These are phyloP conservation scores for Dicyrtomina minuta DNA, from an alignment of 2,888 invertebrate genomes.

Conservation along the genomic window DNA sequence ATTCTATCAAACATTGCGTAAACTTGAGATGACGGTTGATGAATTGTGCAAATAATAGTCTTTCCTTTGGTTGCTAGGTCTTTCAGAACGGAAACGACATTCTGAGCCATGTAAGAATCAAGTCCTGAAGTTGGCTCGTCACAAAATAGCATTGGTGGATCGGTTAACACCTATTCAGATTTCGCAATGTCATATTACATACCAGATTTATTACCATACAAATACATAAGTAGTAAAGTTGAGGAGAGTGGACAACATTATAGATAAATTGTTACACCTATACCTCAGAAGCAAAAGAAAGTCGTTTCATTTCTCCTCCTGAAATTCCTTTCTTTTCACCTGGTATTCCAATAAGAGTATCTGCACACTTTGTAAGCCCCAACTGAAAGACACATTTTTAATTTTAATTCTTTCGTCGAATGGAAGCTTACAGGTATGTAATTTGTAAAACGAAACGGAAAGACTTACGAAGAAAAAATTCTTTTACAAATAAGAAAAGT, in stretches of 20 bases:
- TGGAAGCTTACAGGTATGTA: background rate
- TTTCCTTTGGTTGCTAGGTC: slow-evolving; percentile 74
- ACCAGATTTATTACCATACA: too few species aligned
- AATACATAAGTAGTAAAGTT: too few species aligned
- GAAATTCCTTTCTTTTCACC: slow-evolving; percentile 89
- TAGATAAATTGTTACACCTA: slow-evolving; percentile 11
- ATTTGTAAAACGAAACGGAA: too few species aligned
- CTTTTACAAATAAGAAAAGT: too few species aligned
- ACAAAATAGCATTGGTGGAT: slow-evolving; percentile 92
- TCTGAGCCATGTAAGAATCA: slow-evolving; percentile 95
- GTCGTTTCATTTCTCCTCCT: slow-evolving; percentile 92
- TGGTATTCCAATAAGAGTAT: slow-evolving; percentile 85
- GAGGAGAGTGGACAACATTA: background rate
- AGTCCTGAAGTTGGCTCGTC: slow-evolving; percentile 91
- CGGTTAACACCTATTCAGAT: slow-evolving; percentile 77
- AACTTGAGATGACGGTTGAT: slow-evolving; percentile 85
- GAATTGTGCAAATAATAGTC: slow-evolving; percentile 89
- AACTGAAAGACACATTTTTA: slow-evolving; percentile 62
- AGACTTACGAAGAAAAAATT: too few species aligned
- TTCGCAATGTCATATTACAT: too few species aligned
- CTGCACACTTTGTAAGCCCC: slow-evolving; percentile 82
- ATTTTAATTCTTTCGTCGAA: too few species aligned
- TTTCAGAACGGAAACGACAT: slow-evolving; percentile 65
- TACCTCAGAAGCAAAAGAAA: slow-evolving; percentile 95
- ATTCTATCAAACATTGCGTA: slow-evolving; percentile 87